phyloP scores from a whole-genome alignment of 1,140 invertebrate species.

The Argopecten irradians region DNA sequence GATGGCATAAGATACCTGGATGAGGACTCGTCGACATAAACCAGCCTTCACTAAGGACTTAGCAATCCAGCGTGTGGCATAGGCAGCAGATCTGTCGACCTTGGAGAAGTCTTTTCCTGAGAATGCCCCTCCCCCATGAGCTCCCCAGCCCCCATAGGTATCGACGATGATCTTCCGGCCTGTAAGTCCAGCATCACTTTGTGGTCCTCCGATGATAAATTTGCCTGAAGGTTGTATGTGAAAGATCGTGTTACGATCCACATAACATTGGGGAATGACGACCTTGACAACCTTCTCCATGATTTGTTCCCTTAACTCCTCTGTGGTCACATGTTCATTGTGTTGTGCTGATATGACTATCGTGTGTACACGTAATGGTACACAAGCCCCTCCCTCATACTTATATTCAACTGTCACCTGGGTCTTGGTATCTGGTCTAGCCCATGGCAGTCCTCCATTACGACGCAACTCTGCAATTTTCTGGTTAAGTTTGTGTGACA shows the following conservation, averaged over 20 bases:
- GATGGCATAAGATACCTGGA: constrained; percentile 95
- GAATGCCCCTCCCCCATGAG: constrained; percentile 97
- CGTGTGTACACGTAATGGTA: constrained; percentile 95
- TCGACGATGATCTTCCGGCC: constrained; percentile 99
- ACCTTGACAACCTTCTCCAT: constrained; percentile 93
- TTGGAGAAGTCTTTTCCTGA: constrained; percentile 97
- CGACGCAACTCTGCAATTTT: constrained; percentile 93
- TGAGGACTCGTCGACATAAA: constrained; percentile 84
- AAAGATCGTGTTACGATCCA: constrained; percentile 92
- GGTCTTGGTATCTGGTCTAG: constrained; percentile 97
- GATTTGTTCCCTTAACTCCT: constrained; percentile 89
- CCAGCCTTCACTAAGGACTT: constrained; percentile 93
- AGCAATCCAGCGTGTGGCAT: constrained; percentile 96
- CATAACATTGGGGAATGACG: constrained; percentile 93
- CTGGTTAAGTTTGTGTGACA: constrained; percentile 95
- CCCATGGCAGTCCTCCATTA: constrained; percentile 94
- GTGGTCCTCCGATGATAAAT: constrained; percentile 95
- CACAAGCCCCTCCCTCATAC: constrained; percentile 82
- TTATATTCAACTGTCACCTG: constrained; percentile 85
- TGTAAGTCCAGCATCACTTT: constrained; percentile 96
- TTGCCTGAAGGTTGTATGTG: constrained; percentile 98
- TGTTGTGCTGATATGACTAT: constrained; percentile 98
- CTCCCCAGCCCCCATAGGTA: constrained; percentile 98
- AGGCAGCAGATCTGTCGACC: constrained; percentile 96
- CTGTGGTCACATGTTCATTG: constrained; percentile 92